Conservation (phyloP, 2,888 invertebrate genomes). For the Ommatoiulus sabulosus region DNA sequence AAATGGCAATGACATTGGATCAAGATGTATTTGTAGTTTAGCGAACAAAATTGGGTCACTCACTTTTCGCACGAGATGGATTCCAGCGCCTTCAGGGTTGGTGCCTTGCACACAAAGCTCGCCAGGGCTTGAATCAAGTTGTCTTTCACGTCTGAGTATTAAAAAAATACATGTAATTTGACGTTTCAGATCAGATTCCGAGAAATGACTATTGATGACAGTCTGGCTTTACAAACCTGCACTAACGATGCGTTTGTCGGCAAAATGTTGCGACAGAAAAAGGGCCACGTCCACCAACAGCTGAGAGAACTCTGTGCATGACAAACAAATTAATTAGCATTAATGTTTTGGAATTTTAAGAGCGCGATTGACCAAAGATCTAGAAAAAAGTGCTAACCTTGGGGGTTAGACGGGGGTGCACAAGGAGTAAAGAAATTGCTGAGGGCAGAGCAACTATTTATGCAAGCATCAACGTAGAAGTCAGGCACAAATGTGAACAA, state of each 20-base stretch:
- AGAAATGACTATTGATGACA: slow-evolving; percentile 23
- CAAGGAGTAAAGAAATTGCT: slow-evolving; percentile 77
- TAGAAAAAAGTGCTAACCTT: slow-evolving; percentile 67
- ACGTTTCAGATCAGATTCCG: too few relatives aligned
- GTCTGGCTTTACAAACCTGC: slow-evolving; percentile 60
- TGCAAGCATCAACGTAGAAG: slow-evolving; percentile 77
- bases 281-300: slow-evolving; percentile 75
- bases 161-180: too few relatives aligned
- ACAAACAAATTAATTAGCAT: neutral
- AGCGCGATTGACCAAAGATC: too few relatives aligned
- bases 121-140: slow-evolving; percentile 81
- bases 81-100: slow-evolving; percentile 80
- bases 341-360: neutral
- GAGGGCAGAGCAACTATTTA: slow-evolving; percentile 76
- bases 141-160: slow-evolving; percentile 78
- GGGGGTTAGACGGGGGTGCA: slow-evolving; percentile 71
- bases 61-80: slow-evolving; percentile 75
- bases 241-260: slow-evolving; percentile 78
- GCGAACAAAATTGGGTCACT: slow-evolving; percentile 62
- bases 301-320: slow-evolving; percentile 64
- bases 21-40: neutral
- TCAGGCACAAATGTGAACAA: slow-evolving; percentile 80
- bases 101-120: slow-evolving; percentile 79
- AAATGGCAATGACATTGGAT: neutral
- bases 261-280: slow-evolving; percentile 81